Percentiles rank a stretch among this genome's conserved stretches.
Evolutionary conservation across 1,140 invertebrate genomes (phyloP).

Genomic region (Euwallacea fornicatus): DNA sequence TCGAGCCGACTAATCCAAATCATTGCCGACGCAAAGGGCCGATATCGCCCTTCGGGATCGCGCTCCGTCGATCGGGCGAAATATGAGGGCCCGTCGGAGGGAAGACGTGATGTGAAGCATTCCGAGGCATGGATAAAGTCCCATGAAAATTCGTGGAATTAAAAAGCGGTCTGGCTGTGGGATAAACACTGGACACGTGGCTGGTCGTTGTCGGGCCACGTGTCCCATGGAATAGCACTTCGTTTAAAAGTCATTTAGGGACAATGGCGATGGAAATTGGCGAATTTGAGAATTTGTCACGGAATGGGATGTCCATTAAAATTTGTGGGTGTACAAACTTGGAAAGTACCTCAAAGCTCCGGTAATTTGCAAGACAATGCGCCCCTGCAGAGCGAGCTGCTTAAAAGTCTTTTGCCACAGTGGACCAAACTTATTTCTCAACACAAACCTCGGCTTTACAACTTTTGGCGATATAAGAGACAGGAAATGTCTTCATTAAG

Average conservation of each 20-base stretch:
- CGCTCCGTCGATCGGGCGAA: too few relatives aligned
- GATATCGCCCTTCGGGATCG: background rate
- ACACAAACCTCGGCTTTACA: background rate
- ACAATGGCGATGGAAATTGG: slow-evolving; percentile 21
- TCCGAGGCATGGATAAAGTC: too few relatives aligned
- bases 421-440: background rate
- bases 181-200: slow-evolving; percentile 35
- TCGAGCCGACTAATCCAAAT: slow-evolving; percentile 39
- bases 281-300: slow-evolving; percentile 34
- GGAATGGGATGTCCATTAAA: background rate
- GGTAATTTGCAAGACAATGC: slow-evolving; percentile 30
- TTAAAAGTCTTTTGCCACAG: background rate
- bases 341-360: background rate
- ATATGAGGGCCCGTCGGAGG: too few relatives aligned
- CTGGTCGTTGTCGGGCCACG: slow-evolving; percentile 27
- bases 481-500: background rate
- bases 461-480: background rate
- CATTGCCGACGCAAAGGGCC: slow-evolving; percentile 30
- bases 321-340: too few relatives aligned
- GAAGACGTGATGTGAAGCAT: too few relatives aligned
- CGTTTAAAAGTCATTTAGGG: slow-evolving; percentile 39
- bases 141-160: background rate
- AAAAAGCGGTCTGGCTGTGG: slow-evolving; percentile 35
- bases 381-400: background rate
- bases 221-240: slow-evolving; percentile 36